A percentile compares a stretch with the other conserved stretches of the same genome.
These are phyloP conservation scores for Pomatorhinus ruficollis DNA, from an alignment of 2,113 vertebrate species.

Conservation along the genomic window DNA sequence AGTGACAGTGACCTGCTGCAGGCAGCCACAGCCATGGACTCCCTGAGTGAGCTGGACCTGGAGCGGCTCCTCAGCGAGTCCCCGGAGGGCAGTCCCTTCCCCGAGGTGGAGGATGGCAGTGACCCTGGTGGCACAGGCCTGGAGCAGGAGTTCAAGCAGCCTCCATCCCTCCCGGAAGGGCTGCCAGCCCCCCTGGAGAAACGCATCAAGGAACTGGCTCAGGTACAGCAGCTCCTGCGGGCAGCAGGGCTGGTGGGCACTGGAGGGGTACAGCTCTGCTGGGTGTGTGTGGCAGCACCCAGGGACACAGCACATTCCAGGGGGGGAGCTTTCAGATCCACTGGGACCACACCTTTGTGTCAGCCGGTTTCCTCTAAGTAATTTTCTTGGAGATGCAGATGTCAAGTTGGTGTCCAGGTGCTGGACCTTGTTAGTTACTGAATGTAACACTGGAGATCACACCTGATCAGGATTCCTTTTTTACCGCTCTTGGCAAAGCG, in stretches of 20 bases:
- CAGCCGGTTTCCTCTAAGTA: accelerated
- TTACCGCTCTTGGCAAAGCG: not conserved
- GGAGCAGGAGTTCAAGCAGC: constrained; percentile 77
- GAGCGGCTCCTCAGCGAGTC: constrained; percentile 83
- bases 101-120: constrained; percentile 72
- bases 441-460: not conserved
- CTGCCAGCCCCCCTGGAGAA: constrained; percentile 81
- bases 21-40: constrained; percentile 83
- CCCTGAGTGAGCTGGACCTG: constrained; percentile 81
- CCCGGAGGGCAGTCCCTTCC: constrained; percentile 74
- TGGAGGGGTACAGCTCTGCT: not conserved
- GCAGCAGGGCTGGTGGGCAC: not conserved
- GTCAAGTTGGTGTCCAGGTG: not conserved
- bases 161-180: constrained; percentile 79
- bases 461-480: not conserved
- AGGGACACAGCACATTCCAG: accelerated
- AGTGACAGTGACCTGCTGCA: constrained; percentile 86
- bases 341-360: not conserved
- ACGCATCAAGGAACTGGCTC: constrained; percentile 80
- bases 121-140: constrained; percentile 43
- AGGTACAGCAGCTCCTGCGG: constrained; percentile 64
- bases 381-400: not conserved
- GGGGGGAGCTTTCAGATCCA: too few relatives aligned
- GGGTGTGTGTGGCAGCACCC: not conserved
- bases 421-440: not conserved